Percentiles rank a stretch among this genome's conserved stretches.
Evolutionary conservation across 1,140 invertebrate genomes (phyloP).

Genomic region (Trachymyrmex septentrionalis): DNA sequence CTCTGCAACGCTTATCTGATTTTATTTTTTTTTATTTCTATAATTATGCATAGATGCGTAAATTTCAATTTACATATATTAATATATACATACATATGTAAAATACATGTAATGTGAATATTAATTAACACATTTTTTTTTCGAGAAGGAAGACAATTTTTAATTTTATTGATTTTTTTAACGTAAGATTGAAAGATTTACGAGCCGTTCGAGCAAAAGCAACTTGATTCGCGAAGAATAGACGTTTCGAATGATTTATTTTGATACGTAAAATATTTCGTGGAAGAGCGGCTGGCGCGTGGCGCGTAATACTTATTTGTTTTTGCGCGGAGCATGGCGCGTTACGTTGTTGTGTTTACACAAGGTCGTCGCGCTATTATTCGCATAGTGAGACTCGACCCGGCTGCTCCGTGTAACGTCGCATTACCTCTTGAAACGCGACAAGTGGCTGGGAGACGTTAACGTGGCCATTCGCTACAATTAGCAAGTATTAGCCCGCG

Average conservation of each 20-base stretch:
- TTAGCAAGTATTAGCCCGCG: background rate
- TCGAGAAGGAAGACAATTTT: background rate
- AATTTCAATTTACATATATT: background rate
- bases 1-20: background rate
- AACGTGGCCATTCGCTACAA: slow-evolving; percentile 2
- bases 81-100: background rate
- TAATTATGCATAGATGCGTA: background rate
- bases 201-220: background rate
- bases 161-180: background rate
- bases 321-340: background rate
- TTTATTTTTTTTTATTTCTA: background rate
- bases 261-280: background rate
- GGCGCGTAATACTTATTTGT: background rate
- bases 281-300: slow-evolving; percentile 1
- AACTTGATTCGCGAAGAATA: background rate
- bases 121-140: background rate
- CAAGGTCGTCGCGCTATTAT: slow-evolving; percentile 24
- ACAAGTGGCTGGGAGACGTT: slow-evolving; percentile 4
- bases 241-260: background rate
- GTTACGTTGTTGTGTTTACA: slow-evolving; percentile 14
- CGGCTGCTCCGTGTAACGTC: background rate
- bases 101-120: background rate
- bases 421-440: background rate
- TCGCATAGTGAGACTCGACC: background rate
- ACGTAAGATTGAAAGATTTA: background rate